Conservation (phyloP, 64 coral and sea anemone genomes). For the Cladopsammia gracilis region DNA sequence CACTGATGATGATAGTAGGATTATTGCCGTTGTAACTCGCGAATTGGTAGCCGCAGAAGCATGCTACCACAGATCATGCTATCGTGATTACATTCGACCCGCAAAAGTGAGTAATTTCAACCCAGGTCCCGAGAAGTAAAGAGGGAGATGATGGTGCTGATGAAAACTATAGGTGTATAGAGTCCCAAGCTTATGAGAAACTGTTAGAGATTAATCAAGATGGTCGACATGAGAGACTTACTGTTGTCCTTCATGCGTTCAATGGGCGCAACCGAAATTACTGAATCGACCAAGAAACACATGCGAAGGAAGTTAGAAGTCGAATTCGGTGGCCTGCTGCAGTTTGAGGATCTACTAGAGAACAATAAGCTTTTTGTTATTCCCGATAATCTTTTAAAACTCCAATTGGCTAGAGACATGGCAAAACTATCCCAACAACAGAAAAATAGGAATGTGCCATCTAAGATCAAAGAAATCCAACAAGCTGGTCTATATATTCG, state of each 20-base stretch:
- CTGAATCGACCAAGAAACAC: no score
- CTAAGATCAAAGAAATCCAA: constrained; percentile 44
- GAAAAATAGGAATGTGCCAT: background rate
- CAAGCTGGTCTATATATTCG: constrained; percentile 18
- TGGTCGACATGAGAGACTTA: constrained; percentile 25
- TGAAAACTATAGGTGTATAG: constrained; percentile 13
- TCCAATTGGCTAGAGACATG: no score
- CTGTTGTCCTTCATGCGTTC: constrained; percentile 12
- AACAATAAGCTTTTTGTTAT: no score
- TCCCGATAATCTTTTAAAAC: no score
- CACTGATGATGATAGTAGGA: background rate
- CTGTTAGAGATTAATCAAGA: constrained; percentile 33
- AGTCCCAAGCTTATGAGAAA: constrained; percentile 29
- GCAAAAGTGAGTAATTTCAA: background rate
- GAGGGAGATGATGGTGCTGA: no score
- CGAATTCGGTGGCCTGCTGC: no score
- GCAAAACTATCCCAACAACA: background rate
- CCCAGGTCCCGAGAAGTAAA: background rate
- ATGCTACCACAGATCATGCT: background rate
- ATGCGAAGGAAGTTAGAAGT: no score
- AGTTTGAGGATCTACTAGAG: no score
- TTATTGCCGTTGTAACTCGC: background rate
- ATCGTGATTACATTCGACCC: background rate
- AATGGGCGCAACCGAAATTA: no score
- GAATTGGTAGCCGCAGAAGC: constrained; percentile 26